Evolutionary conservation across 1,140 invertebrate species (phyloP).

Genomic region (Neodiprion lecontei): DNA sequence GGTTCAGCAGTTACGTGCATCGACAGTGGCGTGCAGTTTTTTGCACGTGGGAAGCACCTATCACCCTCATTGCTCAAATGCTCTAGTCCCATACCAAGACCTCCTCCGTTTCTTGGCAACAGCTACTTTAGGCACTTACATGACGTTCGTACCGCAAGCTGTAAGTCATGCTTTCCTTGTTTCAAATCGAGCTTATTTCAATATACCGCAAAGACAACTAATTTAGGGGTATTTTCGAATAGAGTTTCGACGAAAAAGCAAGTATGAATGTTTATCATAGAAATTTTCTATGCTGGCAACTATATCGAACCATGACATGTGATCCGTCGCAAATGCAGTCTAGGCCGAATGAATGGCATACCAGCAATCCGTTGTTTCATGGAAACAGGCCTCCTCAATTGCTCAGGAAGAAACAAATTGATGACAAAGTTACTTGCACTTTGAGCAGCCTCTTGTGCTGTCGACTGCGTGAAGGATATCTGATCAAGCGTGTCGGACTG

Average conservation of each 20-base stretch:
- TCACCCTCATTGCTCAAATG: conserved; percentile 72
- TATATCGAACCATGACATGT: conserved; percentile 61
- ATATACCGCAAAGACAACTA: neutral
- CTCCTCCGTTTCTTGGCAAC: conserved; percentile 80
- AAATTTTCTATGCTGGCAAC: conserved; percentile 79
- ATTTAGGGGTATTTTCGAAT: conserved; percentile 10
- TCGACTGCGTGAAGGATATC: conserved; percentile 81
- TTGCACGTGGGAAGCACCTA: conserved; percentile 76
- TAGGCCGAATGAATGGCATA: conserved; percentile 56
- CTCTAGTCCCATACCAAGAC: conserved; percentile 78
- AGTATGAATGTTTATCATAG: conserved; percentile 77
- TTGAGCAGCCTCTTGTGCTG: conserved; percentile 77
- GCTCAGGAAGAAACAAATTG: conserved; percentile 72
- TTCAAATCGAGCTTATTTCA: neutral
- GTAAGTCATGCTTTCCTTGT: conserved; percentile 43
- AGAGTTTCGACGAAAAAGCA: conserved; percentile 55
- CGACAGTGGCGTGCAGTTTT: conserved; percentile 82
- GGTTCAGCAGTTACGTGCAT: conserved; percentile 76
- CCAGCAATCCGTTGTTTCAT: conserved; percentile 68
- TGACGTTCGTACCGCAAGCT: conserved; percentile 62
- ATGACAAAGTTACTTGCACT: conserved; percentile 70
- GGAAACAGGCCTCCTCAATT: conserved; percentile 63
- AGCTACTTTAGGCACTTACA: conserved; percentile 80
- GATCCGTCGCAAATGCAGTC: conserved; percentile 27
- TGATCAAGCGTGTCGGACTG: conserved; percentile 67